Percentiles rank a stretch among this genome's conserved stretches.
Conservation (phyloP, 2,797 vertebrate species). For the Sebastes kiyomatsui region DNA sequence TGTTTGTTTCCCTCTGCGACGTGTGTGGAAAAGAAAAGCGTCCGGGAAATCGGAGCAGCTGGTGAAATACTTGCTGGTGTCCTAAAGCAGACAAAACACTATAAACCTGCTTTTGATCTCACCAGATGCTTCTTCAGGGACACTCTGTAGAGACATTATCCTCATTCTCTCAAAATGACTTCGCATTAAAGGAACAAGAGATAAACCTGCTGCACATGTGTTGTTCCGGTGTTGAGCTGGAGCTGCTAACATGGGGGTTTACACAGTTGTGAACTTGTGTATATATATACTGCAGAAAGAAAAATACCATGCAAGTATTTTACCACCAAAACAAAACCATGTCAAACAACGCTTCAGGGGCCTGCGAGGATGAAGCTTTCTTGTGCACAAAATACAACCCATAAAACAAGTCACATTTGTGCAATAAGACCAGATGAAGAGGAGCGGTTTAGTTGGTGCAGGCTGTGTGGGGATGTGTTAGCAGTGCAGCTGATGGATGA, state of each 20-base stretch:
- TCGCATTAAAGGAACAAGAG: neutral
- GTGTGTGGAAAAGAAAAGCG: constrained; percentile 13
- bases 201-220: neutral
- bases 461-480: constrained; percentile 19
- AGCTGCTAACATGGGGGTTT: neutral
- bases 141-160: neutral
- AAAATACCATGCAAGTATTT: neutral
- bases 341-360: neutral
- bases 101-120: neutral
- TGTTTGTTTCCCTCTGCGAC: constrained; percentile 34
- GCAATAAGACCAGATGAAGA: neutral
- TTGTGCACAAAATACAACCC: neutral
- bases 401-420: neutral
- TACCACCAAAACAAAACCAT: neutral
- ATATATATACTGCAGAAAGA: no score
- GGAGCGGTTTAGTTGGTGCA: constrained; percentile 20
- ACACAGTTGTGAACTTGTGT: neutral
- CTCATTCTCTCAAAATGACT: neutral
- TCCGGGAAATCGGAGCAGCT: constrained; percentile 55
- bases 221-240: neutral
- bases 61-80: constrained; percentile 3
- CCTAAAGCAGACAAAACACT: constrained; percentile 27
- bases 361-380: neutral
- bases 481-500: constrained; percentile 62
- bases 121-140: constrained; percentile 7